Conservation (phyloP, 2,888 invertebrate species). For the Rhimphoctona megacephalus region DNA sequence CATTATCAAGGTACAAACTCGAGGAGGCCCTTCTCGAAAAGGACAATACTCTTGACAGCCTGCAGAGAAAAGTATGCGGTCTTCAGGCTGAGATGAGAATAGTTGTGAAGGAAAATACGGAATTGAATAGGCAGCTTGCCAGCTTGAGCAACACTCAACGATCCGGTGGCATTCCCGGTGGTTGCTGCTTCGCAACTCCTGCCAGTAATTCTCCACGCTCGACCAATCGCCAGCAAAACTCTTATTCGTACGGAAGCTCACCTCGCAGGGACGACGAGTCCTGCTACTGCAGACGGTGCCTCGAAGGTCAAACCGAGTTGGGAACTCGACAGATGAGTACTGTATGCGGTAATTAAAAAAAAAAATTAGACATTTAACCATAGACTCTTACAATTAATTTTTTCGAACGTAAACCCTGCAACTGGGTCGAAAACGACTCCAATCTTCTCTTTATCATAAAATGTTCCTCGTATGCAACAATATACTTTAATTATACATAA, state of each 20-base stretch:
- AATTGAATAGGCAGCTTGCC: slow-evolving; percentile 86
- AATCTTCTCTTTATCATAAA: too few species aligned
- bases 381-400: too few species aligned
- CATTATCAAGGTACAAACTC: slow-evolving; percentile 86
- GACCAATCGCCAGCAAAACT: slow-evolving; percentile 44
- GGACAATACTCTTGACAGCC: slow-evolving; percentile 88
- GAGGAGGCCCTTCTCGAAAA: slow-evolving; percentile 89
- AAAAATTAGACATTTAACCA: neutral
- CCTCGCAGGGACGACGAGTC: slow-evolving; percentile 70
- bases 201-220: slow-evolving; percentile 69
- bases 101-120: slow-evolving; percentile 87
- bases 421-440: too few species aligned
- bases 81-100: slow-evolving; percentile 89
- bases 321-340: slow-evolving; percentile 65
- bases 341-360: slow-evolving; percentile 68
- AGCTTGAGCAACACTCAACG: slow-evolving; percentile 73
- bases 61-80: slow-evolving; percentile 87
- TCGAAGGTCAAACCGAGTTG: slow-evolving; percentile 66
- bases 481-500: too few species aligned
- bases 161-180: slow-evolving; percentile 68
- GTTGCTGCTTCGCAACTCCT: slow-evolving; percentile 73
- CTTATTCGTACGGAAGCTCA: slow-evolving; percentile 67
- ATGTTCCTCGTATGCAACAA: too few species aligned
- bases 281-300: slow-evolving; percentile 73
- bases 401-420: too few species aligned